Base-by-base conservation (phyloP, 2,888 invertebrate genomes). In the Scaptomyza flava region DNA sequence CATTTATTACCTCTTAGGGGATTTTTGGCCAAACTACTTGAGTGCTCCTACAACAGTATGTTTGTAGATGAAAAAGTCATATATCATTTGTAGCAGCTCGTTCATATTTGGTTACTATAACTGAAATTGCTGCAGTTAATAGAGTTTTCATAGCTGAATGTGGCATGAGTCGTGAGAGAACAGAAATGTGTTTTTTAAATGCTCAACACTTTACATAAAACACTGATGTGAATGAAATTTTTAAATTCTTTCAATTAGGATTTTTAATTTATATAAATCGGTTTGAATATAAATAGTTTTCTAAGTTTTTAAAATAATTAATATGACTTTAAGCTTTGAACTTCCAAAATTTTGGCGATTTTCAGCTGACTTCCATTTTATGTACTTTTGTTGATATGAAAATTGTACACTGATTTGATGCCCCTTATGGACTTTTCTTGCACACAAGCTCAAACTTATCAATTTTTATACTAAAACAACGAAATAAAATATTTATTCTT, bases 1-100 rank as follows among this genome's bases (percentile, higher is more conserved):
- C 86, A 82, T 82, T 82, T 87, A 66, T 87, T 59, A 86, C 46
- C 54, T 34, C 54, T 45, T 27, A 31, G 74, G 71, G 65, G 75
- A 86, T 77, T 82, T 67, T 52, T 52, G 4, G 34, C 9, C 27
- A 51, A 36, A 20, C 20, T 36, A 3, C 34, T 12, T 50, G 34
- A 27, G 20, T 59, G n/a, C 36, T 36, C 36, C 36, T 36, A 36
- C 36, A 36, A 36, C 43, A 34, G 31, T 34, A 20, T 34, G 30
- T 56, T 38, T 63, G 71, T 64, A 62, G 42, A 63, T 56, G 59
- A 80, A 74, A 58, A 58, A 60, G 53, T 48, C 50, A 81, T 81
- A 72, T 76, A 65, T 72, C 77, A 79, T 72, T 68, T 65, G 17
- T 14, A 9, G 20, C 65, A 9, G 27, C 65, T 36, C 34, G 14